Evolutionary conservation across 2,113 vertebrate species (phyloP).

Genomic region (Siphamia tubifer): DNA sequence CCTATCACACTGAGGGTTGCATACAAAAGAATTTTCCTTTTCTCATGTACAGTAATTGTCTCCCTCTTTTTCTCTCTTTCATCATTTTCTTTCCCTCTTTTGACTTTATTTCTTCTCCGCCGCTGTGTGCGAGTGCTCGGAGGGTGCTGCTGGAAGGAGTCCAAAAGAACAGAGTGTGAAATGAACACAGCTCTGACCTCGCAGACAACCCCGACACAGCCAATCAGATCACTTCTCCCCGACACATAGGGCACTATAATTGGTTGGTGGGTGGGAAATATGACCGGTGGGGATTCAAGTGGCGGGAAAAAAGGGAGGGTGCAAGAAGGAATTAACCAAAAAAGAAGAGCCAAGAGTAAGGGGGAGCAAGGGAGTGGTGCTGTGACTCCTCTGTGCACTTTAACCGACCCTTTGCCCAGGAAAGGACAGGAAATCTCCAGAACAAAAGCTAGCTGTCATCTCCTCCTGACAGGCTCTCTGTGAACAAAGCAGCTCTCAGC

Average conservation of each 20-base stretch:
- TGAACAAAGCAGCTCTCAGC: slow-evolving; percentile 50
- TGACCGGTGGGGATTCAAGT: slow-evolving; percentile 47
- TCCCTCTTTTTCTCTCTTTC: not conserved
- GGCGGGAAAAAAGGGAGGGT: slow-evolving; percentile 55
- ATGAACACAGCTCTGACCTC: slow-evolving; percentile 67
- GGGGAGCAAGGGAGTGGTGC: slow-evolving; percentile 19
- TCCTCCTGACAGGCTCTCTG: slow-evolving; percentile 28
- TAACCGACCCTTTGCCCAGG: slow-evolving; percentile 50
- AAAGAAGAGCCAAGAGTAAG: not conserved
- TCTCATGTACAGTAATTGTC: not conserved
- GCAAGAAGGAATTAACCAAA: not conserved
- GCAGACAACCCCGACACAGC: slow-evolving; percentile 57
- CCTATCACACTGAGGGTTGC: slow-evolving; percentile 10
- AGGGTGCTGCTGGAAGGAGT: slow-evolving; percentile 53
- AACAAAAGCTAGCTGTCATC: slow-evolving; percentile 69
- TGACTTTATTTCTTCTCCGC: not conserved
- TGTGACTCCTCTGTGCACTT: slow-evolving; percentile 46
- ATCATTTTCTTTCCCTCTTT: not conserved
- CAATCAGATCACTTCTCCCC: slow-evolving; percentile 53
- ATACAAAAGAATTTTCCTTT: not conserved
- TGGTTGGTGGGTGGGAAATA: slow-evolving; percentile 52
- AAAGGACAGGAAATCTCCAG: slow-evolving; percentile 61
- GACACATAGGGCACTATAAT: slow-evolving; percentile 21
- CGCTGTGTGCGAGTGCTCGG: not conserved
- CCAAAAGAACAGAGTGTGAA: slow-evolving; percentile 67